Evolutionary conservation across 2,797 vertebrate species (phyloP).

Genomic region (Lerista edwardsae): DNA sequence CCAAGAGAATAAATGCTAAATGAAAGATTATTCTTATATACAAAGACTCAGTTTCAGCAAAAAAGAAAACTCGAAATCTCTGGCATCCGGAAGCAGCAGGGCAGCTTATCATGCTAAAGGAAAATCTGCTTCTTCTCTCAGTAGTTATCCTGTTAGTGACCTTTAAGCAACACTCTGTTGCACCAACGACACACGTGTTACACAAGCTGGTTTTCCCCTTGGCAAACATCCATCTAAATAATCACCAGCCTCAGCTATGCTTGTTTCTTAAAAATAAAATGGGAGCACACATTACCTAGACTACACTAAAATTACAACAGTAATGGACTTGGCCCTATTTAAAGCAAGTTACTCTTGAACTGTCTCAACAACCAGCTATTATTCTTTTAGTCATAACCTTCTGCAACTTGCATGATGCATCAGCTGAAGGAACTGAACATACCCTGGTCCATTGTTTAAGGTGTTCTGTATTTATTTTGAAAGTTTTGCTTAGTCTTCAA

Average conservation of each 20-base stretch:
- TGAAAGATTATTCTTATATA: conserved; percentile 57
- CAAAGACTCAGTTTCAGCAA: conserved; percentile 58
- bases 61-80: conserved; percentile 59
- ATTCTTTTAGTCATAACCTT: conserved; percentile 59
- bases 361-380: conserved; percentile 56
- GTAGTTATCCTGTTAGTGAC: conserved; percentile 68
- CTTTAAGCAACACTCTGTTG: conserved; percentile 65
- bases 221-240: conserved; percentile 67
- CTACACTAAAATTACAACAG: conserved; percentile 54
- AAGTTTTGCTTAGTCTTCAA: conserved; percentile 43
- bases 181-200: conserved; percentile 77
- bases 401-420: conserved; percentile 50
- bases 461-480: conserved; percentile 50
- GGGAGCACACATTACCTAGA: conserved; percentile 73
- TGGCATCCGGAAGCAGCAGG: conserved; percentile 71
- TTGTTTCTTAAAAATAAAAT: conserved; percentile 75
- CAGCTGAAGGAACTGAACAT: conserved; percentile 60
- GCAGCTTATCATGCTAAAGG: conserved; percentile 60
- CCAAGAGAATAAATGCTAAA: conserved; percentile 53
- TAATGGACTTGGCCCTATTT: background rate
- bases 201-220: conserved; percentile 72
- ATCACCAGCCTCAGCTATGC: conserved; percentile 75
- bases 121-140: conserved; percentile 73
- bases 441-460: conserved; percentile 57
- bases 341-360: conserved; percentile 66